Percentiles rank a stretch among this genome's conserved stretches.
Evolutionary conservation across 2,113 vertebrate genomes (phyloP).

Genomic region (Calidris pygmaea): DNA sequence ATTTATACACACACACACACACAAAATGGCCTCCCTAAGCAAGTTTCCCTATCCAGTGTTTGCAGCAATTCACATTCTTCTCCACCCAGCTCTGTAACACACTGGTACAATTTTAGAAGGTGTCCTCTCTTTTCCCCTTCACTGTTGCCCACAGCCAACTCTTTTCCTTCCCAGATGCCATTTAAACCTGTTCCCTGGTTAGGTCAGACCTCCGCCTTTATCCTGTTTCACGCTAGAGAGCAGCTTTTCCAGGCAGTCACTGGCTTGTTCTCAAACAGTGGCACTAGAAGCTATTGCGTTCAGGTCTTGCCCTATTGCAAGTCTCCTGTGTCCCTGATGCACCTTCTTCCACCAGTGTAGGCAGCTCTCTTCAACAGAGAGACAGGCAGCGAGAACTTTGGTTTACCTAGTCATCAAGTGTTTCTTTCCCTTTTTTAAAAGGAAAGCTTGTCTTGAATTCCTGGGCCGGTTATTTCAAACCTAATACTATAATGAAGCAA

Average conservation of each 20-base stretch:
- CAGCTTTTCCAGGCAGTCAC: not conserved
- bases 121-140: not conserved
- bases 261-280: not conserved
- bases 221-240: not conserved
- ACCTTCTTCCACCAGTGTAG: not conserved
- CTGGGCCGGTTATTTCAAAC: not conserved
- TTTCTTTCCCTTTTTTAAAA: not conserved
- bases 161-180: not conserved
- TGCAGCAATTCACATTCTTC: not conserved
- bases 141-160: not conserved
- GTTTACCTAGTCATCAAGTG: not conserved
- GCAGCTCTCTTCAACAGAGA: not conserved
- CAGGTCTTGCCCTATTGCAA: not conserved
- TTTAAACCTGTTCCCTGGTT: not conserved
- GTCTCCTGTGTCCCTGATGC: not conserved
- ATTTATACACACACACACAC: fast-evolving
- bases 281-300: not conserved
- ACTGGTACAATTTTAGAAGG: not conserved
- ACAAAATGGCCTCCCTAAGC: not conserved
- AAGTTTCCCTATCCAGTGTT: not conserved
- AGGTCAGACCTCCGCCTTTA: not conserved
- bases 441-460: not conserved
- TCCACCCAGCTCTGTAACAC: not conserved
- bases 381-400: not conserved
- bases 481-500: not conserved